phyloP scores from a whole-genome alignment of 2,888 invertebrate genomes.

The Hyppa rectilinea region DNA sequence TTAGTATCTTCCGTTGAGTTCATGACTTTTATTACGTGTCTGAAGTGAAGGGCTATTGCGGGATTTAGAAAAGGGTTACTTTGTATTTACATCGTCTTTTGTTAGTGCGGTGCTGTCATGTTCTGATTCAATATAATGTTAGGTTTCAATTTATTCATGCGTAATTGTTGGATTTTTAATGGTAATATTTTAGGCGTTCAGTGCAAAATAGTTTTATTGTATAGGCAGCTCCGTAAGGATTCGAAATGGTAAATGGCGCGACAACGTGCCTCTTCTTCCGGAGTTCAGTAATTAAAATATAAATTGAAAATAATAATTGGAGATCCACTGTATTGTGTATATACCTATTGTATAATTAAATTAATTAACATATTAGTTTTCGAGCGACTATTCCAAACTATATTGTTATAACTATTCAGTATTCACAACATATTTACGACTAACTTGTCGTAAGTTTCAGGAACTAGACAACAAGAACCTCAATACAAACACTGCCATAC shows the following conservation, averaged over 20 bases:
- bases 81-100: constrained; percentile 32
- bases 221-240: too few relatives aligned
- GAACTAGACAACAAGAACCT: background rate
- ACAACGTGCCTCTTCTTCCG: too few relatives aligned
- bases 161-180: too few relatives aligned
- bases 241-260: too few relatives aligned
- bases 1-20: constrained; percentile 38
- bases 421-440: background rate
- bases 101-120: background rate
- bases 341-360: too few relatives aligned
- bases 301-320: too few relatives aligned
- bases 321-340: too few relatives aligned
- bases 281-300: too few relatives aligned
- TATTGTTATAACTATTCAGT: background rate
- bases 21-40: constrained; percentile 57
- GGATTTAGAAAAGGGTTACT: constrained; percentile 40
- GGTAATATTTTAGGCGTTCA: too few relatives aligned
- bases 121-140: background rate
- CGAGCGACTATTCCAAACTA: background rate
- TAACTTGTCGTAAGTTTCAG: background rate
- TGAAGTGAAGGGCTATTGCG: constrained; percentile 44
- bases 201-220: too few relatives aligned
- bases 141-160: too few relatives aligned
- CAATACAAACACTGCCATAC: background rate
- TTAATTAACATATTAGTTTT: too few relatives aligned